phyloP scores from a whole-genome alignment of 1,140 invertebrate genomes.

The Drosophila jambulina region DNA sequence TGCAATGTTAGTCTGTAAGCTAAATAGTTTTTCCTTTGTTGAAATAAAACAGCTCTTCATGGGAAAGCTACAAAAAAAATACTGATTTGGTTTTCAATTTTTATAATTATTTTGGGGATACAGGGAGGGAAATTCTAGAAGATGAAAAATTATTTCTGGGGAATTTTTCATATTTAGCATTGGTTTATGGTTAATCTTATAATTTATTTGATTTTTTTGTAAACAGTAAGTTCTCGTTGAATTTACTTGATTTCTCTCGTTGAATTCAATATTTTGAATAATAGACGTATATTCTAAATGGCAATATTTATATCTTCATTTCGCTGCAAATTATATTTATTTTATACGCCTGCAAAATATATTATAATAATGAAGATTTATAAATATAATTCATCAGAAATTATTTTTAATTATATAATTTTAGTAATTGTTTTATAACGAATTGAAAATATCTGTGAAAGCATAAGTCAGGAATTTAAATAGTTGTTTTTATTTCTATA shows the following conservation, averaged over 20 bases:
- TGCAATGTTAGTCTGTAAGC: slow-evolving; percentile 42
- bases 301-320: too few species aligned
- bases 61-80: slow-evolving; percentile 40
- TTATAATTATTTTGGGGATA: too few species aligned
- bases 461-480: not conserved
- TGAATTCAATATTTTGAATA: not conserved
- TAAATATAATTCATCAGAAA: not conserved
- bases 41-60: slow-evolving; percentile 52
- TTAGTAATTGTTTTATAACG: not conserved
- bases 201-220: not conserved
- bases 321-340: too few species aligned
- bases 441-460: not conserved
- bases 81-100: not conserved
- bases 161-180: not conserved
- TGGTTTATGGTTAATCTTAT: too few species aligned
- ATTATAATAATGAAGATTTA: not conserved
- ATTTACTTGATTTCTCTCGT: too few species aligned
- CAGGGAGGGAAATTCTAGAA: not conserved
- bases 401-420: too few species aligned
- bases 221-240: not conserved
- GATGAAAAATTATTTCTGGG: not conserved
- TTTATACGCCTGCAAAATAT: too few species aligned
- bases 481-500: not conserved
- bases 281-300: too few species aligned
- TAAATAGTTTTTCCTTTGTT: slow-evolving; percentile 41